Percentiles rank a stretch among this genome's conserved stretches.
Evolutionary conservation across 2,888 invertebrate species (phyloP).

Genomic region (Cephus pulcher): DNA sequence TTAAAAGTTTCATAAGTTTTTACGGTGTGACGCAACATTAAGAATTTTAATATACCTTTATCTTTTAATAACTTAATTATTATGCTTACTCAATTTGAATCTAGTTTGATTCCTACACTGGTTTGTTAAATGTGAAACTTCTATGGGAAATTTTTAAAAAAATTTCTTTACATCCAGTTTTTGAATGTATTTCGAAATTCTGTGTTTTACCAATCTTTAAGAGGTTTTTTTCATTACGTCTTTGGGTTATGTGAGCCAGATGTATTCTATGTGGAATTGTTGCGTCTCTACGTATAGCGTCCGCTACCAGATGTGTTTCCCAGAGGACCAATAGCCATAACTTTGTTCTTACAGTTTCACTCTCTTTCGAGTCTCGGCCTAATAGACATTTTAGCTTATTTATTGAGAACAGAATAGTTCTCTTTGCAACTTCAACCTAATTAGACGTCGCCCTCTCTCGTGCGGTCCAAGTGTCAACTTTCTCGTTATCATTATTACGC

Average conservation of each 20-base stretch:
- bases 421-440: slow-evolving; percentile 22
- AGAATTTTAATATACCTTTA: too few species aligned
- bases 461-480: slow-evolving; percentile 36
- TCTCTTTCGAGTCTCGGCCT: slow-evolving; percentile 20
- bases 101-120: neutral
- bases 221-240: slow-evolving; percentile 30
- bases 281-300: slow-evolving; percentile 11
- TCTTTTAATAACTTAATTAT: neutral
- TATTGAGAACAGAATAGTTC: slow-evolving; percentile 48
- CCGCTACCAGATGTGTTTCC: slow-evolving; percentile 38
- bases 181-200: neutral
- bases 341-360: slow-evolving; percentile 33
- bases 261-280: slow-evolving; percentile 29
- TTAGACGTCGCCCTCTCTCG: slow-evolving; percentile 14
- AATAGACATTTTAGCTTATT: slow-evolving; percentile 47
- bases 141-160: neutral
- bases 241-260: slow-evolving; percentile 52
- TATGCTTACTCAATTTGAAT: neutral
- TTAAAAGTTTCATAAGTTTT: neutral
- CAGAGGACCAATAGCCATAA: slow-evolving; percentile 39
- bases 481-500: slow-evolving; percentile 46
- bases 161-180: neutral
- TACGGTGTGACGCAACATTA: too few species aligned
- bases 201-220: slow-evolving; percentile 18
- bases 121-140: neutral